Conservation (phyloP, 2,888 invertebrate species). For the Autographa pulchrina region DNA sequence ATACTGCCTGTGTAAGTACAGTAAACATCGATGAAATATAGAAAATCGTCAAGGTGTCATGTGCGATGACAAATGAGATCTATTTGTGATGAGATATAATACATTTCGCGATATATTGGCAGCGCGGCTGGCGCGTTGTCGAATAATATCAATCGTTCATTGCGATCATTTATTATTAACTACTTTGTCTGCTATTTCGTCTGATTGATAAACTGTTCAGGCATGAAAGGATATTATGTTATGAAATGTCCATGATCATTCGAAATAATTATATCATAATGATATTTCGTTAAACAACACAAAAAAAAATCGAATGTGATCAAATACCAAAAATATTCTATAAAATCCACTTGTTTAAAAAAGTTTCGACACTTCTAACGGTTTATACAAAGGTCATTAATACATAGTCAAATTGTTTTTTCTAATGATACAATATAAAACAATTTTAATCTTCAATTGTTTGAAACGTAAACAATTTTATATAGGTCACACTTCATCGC, state of each 20-base stretch:
- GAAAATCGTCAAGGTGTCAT: slow-evolving; percentile 39
- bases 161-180: slow-evolving; percentile 51
- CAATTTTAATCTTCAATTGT: not conserved
- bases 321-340: no score
- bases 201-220: slow-evolving; percentile 28
- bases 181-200: slow-evolving; percentile 41
- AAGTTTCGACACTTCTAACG: no score
- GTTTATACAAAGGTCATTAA: not conserved
- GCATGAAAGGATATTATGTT: not conserved
- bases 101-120: slow-evolving; percentile 52
- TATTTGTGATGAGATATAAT: slow-evolving; percentile 56
- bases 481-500: slow-evolving; percentile 50
- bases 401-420: not conserved
- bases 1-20: not conserved
- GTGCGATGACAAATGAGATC: slow-evolving; percentile 57
- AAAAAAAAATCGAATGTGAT: no score
- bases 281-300: not conserved
- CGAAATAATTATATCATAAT: no score
- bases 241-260: not conserved
- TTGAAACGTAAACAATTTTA: slow-evolving; percentile 25
- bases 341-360: no score
- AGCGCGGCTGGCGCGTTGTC: slow-evolving; percentile 33
- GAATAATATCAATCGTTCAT: slow-evolving; percentile 42
- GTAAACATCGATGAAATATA: slow-evolving; percentile 29
- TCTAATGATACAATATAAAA: not conserved